These are phyloP conservation scores for Cryptotermes secundus DNA, from an alignment of 1,140 invertebrate genomes.

Conservation along the genomic window DNA sequence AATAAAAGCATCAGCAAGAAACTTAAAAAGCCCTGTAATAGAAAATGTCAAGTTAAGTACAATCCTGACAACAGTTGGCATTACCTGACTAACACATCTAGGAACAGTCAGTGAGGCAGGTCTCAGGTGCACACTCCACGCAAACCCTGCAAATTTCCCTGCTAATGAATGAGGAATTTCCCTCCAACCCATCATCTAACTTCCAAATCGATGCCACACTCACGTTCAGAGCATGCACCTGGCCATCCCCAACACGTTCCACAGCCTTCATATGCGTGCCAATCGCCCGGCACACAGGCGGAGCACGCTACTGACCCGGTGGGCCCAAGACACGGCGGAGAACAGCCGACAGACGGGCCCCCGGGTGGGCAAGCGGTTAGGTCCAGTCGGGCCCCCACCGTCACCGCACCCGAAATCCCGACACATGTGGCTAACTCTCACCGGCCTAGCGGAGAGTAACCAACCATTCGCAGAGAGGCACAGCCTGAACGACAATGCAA, in stretches of 20 bases:
- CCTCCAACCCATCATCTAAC: not conserved
- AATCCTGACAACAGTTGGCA: constrained; percentile 3
- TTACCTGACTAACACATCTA: constrained; percentile 19
- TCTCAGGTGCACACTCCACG: constrained; percentile 12
- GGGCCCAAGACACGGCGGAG: constrained; percentile 49
- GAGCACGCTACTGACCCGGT: constrained; percentile 46
- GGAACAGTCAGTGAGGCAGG: constrained; percentile 12
- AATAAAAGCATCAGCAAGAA: not conserved
- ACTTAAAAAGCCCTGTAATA: constrained; percentile 3
- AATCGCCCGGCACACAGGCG: constrained; percentile 24
- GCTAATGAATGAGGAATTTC: not conserved
- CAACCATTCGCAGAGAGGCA: constrained; percentile 35
- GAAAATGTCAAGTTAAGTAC: constrained; percentile 12
- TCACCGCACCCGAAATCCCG: constrained; percentile 34
- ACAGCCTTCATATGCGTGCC: constrained; percentile 24
- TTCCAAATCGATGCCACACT: not conserved
- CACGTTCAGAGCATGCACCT: constrained; percentile 28
- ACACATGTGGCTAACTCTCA: constrained; percentile 26
- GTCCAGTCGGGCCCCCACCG: constrained; percentile 38
- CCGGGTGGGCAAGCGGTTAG: constrained; percentile 21
- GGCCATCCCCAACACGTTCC: constrained; percentile 21
- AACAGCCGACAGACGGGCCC: constrained; percentile 43
- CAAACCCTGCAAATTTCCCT: constrained; percentile 1
- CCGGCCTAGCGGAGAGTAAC: constrained; percentile 30
- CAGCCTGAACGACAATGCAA: constrained; percentile 38